Evolutionary conservation across 2,888 invertebrate genomes (phyloP), one percentile per base, ranked within the genome.

Genomic region (Amorpha juglandis): DNA sequence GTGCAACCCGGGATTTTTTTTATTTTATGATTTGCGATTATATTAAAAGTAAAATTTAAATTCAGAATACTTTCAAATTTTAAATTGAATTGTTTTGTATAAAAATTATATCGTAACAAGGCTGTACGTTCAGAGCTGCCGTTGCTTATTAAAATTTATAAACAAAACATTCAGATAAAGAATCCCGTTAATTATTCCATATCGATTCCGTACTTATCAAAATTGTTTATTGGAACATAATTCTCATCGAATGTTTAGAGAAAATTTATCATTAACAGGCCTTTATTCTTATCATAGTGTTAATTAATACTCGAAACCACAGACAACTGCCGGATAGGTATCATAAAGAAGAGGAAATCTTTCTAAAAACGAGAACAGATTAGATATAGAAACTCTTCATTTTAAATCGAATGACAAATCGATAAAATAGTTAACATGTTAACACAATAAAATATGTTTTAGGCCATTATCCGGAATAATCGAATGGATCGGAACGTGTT

Each of bases 231-330:
- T 58, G 19, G 58, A 58, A 42, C 42, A 42, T 58, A 58, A 58
- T 58, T 42, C 58, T 58, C 58, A 58, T 42, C 35, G 55, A 38
- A 19, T 58, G 58, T 58, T 58, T 42, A 55, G 42, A 58, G 38
- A 58, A 11, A 42, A 58, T 58, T 55, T 55, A 58, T 58, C 42
- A 42, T 21, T 58, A 58, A 58, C 58, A 58, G 42, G 58, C 42
- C 58, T 58, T 58, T 58, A 58, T 58, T 42, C 19, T 42, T 38
- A 42, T 58, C 38, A 12, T 19, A 7, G 11, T 42, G 12, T 42
- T 58, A 58, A 58, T 58, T 58, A 50, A 50, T 50, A 58, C 38
- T 19, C 16, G 42, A 58, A 14, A 58, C 58, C 42, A 42, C 16
- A 58, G 58, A 58, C 58, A 38, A 50, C 11, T 38, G 1, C 58